phyloP scores from a whole-genome alignment of 2,797 vertebrate species.

The Scolopax bukidnonensis region DNA sequence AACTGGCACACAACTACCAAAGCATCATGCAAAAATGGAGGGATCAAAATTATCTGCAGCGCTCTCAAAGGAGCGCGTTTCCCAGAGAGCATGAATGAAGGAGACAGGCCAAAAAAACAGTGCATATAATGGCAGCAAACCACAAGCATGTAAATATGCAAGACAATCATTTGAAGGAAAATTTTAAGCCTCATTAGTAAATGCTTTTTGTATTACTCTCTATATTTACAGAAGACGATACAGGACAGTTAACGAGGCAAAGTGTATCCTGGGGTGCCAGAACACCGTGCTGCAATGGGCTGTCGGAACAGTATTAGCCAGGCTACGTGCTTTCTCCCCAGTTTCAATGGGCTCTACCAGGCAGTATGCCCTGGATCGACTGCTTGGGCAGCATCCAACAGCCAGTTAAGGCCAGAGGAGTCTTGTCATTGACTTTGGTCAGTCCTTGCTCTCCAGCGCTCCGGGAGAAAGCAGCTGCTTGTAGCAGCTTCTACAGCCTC shows the following conservation, averaged over 20 bases:
- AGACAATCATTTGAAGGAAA: not conserved
- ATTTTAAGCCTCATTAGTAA: constrained; percentile 37
- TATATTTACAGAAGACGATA: constrained; percentile 38
- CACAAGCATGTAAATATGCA: constrained; percentile 20
- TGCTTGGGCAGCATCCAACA: not conserved
- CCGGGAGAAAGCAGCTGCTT: not conserved
- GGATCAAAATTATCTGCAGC: not conserved
- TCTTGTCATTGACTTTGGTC: not conserved
- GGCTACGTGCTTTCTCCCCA: not conserved
- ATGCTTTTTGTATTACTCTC: constrained; percentile 27
- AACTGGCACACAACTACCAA: not conserved
- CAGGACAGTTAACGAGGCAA: not conserved
- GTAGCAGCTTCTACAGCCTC: not conserved
- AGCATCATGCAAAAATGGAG: not conserved
- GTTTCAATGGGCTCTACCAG: not conserved
- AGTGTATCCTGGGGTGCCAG: not conserved
- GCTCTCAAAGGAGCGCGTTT: not conserved
- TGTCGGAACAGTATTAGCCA: not conserved
- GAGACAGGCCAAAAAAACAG: not conserved
- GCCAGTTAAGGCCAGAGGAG: not conserved
- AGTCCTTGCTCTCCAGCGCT: not conserved
- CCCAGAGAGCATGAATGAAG: not conserved
- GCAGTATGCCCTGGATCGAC: not conserved
- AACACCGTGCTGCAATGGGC: not conserved
- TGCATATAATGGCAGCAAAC: constrained; percentile 33